These are phyloP conservation scores for Zophobas morio DNA, from an alignment of 1,140 invertebrate species.

Conservation along the genomic window DNA sequence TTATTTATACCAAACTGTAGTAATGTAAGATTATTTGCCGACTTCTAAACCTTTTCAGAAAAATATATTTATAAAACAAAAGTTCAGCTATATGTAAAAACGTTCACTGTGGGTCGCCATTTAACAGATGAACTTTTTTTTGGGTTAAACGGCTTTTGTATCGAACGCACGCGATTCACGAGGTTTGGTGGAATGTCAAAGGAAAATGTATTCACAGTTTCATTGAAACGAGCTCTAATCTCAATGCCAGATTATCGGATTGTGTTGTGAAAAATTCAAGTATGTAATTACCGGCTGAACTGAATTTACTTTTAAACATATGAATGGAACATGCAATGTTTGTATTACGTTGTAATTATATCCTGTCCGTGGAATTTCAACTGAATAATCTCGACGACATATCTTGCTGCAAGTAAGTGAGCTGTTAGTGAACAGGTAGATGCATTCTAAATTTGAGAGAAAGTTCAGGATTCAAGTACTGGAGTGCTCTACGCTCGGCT, in stretches of 20 bases:
- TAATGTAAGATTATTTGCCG: too few relatives aligned
- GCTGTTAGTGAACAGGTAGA: not conserved
- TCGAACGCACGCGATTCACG: constrained; percentile 18
- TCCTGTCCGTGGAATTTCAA: not conserved
- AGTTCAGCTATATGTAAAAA: too few relatives aligned
- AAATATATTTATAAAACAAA: too few relatives aligned
- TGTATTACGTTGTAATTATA: constrained; percentile 31
- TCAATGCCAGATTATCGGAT: constrained; percentile 34
- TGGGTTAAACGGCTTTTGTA: constrained; percentile 6
- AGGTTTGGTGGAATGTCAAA: constrained; percentile 10
- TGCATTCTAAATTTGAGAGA: too few relatives aligned
- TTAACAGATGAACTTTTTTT: not conserved
- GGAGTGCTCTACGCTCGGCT: too few relatives aligned
- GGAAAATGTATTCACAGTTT: constrained; percentile 19
- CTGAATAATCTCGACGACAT: not conserved
- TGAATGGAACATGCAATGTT: constrained; percentile 40
- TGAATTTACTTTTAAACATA: constrained; percentile 23
- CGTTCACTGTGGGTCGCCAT: not conserved
- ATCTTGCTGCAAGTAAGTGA: not conserved
- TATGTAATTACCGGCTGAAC: constrained; percentile 30
- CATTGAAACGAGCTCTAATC: constrained; percentile 25
- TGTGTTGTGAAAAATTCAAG: constrained; percentile 26
- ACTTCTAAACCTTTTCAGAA: too few relatives aligned
- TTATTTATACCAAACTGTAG: too few relatives aligned
- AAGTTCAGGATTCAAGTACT: too few relatives aligned